Percentiles rank a stretch among this genome's conserved stretches.
phyloP scores from a whole-genome alignment of 2,888 invertebrate genomes.

The Panorpa germanica region DNA sequence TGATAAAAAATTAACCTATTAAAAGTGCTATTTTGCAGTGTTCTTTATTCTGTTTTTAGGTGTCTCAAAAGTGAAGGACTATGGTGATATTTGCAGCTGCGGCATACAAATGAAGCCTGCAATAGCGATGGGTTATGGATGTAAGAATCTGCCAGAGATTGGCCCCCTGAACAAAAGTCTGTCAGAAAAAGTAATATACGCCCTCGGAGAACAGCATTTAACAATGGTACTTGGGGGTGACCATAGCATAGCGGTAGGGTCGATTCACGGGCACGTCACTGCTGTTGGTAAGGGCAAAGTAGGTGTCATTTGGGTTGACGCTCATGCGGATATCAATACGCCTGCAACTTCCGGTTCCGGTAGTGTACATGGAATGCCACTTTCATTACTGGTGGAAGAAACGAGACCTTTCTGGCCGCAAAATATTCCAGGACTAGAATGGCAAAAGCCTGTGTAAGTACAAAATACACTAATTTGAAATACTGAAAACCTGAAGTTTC shows the following conservation, averaged over 20 bases:
- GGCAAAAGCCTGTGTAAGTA: slow-evolving; percentile 53
- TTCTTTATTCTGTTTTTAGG: too few species aligned
- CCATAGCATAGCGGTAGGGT: slow-evolving; percentile 63
- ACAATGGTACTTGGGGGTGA: slow-evolving; percentile 76
- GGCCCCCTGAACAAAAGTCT: too few species aligned
- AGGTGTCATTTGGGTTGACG: slow-evolving; percentile 76
- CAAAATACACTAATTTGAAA: too few species aligned
- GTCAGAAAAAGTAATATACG: slow-evolving; percentile 38
- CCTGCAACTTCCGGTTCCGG: slow-evolving; percentile 64
- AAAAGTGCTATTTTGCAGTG: too few species aligned
- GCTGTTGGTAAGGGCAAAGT: too few species aligned
- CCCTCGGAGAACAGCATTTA: slow-evolving; percentile 41
- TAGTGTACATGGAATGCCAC: slow-evolving; percentile 63
- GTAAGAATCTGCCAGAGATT: too few species aligned
- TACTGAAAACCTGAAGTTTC: too few species aligned
- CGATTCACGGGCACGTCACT: slow-evolving; percentile 62
- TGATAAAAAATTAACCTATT: too few species aligned
- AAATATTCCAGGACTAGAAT: slow-evolving; percentile 60
- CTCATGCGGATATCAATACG: slow-evolving; percentile 85
- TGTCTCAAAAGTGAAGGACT: slow-evolving; percentile 55
- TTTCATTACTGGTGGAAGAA: slow-evolving; percentile 59
- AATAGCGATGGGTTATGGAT: slow-evolving; percentile 57
- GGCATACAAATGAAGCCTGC: too few species aligned
- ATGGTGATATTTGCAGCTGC: slow-evolving; percentile 39
- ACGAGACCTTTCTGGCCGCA: slow-evolving; percentile 54